Conservation (phyloP, 2,797 vertebrate genomes). For the Heterohyrax brucei region DNA sequence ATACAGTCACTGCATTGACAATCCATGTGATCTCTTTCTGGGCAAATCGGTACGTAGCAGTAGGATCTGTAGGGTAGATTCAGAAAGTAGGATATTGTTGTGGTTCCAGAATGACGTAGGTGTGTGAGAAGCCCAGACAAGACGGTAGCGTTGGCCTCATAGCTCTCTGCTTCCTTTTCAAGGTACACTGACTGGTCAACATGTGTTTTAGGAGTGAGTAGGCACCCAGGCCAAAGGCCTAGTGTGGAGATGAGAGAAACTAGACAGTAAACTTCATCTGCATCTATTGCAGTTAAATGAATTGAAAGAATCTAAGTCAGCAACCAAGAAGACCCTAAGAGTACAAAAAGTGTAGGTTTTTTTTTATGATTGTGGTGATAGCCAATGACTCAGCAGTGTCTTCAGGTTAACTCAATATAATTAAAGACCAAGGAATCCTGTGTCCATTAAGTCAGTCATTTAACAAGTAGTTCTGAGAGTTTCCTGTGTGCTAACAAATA, state of each 20-base stretch:
- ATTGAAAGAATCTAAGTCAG: conserved; percentile 5
- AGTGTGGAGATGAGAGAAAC: neutral
- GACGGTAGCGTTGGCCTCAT: neutral
- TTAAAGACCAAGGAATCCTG: neutral
- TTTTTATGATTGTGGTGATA: neutral
- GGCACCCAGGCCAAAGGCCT: neutral
- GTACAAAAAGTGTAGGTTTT: neutral
- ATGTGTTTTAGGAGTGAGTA: neutral
- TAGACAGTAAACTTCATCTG: neutral
- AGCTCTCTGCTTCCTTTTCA: neutral
- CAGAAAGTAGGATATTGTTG: neutral
- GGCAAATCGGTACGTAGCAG: neutral
- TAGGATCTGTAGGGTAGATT: neutral
- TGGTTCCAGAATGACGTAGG: neutral
- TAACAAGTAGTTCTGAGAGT: neutral
- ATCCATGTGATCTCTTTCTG: neutral
- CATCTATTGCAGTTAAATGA: neutral
- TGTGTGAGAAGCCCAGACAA: neutral
- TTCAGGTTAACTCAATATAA: conserved; percentile 35
- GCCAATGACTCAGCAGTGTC: neutral
- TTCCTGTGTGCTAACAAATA: neutral
- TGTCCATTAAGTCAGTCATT: neutral
- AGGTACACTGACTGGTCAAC: neutral
- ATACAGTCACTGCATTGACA: neutral
- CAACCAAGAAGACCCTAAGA: neutral